These are phyloP conservation scores for Mastomys coucha DNA, from an alignment of 2,113 vertebrate genomes.

Conservation along the genomic window DNA sequence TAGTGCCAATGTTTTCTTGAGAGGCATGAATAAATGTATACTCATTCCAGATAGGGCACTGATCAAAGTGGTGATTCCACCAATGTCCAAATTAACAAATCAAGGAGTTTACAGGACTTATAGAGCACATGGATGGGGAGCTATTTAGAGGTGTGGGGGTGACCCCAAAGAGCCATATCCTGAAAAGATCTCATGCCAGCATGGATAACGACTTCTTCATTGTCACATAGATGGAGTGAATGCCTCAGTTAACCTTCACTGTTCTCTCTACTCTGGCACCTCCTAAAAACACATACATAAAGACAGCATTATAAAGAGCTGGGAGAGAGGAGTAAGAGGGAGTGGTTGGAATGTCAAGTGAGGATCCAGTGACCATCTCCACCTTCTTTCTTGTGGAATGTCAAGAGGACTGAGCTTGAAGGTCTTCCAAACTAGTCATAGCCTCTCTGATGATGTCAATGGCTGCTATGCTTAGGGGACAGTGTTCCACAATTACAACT, in stretches of 20 bases:
- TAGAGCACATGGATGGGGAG: background rate
- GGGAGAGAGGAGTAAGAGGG: background rate
- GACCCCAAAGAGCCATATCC: background rate
- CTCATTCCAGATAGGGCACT: too few relatives aligned
- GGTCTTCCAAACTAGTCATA: background rate
- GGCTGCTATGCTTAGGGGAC: background rate
- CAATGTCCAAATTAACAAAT: background rate
- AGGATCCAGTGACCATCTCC: background rate
- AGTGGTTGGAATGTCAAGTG: background rate
- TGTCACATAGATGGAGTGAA: too few relatives aligned
- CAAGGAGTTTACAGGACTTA: background rate
- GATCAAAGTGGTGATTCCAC: background rate
- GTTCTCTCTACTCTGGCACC: background rate
- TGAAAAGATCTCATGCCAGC: background rate
- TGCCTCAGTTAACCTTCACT: background rate
- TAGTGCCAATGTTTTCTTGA: background rate
- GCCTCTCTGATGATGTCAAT: background rate
- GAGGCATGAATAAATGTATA: background rate
- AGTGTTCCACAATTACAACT: background rate
- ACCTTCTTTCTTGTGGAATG: background rate
- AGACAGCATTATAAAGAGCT: background rate
- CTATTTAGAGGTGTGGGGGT: background rate
- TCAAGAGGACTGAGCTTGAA: background rate
- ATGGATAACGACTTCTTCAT: background rate
- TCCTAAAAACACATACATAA: background rate